phyloP scores from a whole-genome alignment of 2,888 invertebrate genomes.

The Brassicogethes aeneus region DNA sequence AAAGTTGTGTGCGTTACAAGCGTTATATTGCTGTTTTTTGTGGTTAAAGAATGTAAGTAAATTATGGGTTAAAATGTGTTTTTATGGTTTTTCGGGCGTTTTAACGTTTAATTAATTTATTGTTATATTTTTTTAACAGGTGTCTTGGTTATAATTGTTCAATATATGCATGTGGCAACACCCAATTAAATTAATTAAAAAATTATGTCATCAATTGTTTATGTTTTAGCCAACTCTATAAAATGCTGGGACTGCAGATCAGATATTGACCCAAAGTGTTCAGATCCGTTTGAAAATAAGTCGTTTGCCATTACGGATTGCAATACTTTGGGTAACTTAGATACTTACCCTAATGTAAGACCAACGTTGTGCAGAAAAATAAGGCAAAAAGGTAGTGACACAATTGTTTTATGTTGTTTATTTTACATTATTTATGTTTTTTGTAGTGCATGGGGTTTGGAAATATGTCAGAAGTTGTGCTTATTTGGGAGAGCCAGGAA shows the following conservation, averaged over 20 bases:
- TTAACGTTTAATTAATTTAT: too few relatives aligned
- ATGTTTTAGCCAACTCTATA: conserved; percentile 54
- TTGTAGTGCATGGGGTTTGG: conserved; percentile 78
- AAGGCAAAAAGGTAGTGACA: conserved; percentile 68
- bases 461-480: conserved; percentile 82
- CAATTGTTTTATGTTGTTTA: neutral
- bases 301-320: conserved; percentile 76
- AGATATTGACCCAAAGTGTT: conserved; percentile 80
- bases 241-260: conserved; percentile 92
- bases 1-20: neutral
- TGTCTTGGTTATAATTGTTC: too few relatives aligned
- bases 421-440: conserved; percentile 2
- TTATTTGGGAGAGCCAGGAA: conserved; percentile 83
- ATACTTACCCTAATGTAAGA: conserved; percentile 58
- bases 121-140: too few relatives aligned
- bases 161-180: too few relatives aligned
- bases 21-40: neutral
- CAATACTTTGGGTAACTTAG: conserved; percentile 37
- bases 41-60: conserved; percentile 4
- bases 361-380: conserved; percentile 89
- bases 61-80: neutral
- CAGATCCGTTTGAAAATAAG: conserved; percentile 85
- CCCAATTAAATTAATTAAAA: too few relatives aligned
- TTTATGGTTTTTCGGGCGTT: neutral
- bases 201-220: too few relatives aligned